A percentile compares a stretch with the other conserved stretches of the same genome.
Evolutionary conservation across 2,113 vertebrate genomes (phyloP).

Genomic region (Heteronetta atricapilla): DNA sequence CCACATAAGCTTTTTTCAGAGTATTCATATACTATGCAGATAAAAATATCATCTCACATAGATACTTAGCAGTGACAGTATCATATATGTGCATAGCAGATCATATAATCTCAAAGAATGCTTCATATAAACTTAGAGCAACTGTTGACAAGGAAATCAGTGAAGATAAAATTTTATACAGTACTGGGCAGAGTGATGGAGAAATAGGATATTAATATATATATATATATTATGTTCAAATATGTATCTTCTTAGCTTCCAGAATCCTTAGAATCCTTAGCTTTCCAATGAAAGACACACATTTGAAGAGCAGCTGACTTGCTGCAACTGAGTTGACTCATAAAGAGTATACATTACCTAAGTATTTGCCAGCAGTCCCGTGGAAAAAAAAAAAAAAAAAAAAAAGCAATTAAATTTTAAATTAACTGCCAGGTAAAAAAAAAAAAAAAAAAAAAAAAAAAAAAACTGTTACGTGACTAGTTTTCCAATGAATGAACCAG

Average conservation of each 20-base stretch:
- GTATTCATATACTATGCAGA: neutral
- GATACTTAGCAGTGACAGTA: neutral
- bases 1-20: neutral
- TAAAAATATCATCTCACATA: neutral
- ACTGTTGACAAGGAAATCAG: neutral
- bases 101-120: neutral
- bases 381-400: neutral
- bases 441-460: conserved; percentile 13
- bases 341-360: neutral
- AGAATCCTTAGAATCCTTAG: neutral
- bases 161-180: neutral
- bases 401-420: neutral
- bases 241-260: neutral
- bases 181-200: neutral
- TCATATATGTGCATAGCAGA: neutral
- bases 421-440: neutral
- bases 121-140: neutral
- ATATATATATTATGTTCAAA: too few species aligned
- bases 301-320: neutral
- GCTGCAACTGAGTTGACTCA: neutral
- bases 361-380: neutral
- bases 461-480: neutral
- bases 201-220: too few species aligned
- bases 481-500: neutral
- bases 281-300: neutral